These are phyloP conservation scores for Hydropsyche betteni DNA, from an alignment of 2,888 invertebrate species.

Conservation along the genomic window DNA sequence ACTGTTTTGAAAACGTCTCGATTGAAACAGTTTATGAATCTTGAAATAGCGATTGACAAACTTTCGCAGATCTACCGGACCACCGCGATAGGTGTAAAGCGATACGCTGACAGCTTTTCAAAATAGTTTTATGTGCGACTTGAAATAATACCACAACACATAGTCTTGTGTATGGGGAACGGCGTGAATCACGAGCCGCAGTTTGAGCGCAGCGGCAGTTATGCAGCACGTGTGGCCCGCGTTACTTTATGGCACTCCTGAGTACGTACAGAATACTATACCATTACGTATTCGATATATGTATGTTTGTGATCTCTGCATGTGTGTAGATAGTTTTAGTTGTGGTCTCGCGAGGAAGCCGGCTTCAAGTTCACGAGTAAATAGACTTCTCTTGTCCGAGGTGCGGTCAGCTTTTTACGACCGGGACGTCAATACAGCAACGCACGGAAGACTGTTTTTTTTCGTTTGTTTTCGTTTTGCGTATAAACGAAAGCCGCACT, in stretches of 20 bases:
- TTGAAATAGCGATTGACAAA: too few species aligned
- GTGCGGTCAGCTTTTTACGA: slow-evolving; percentile 1
- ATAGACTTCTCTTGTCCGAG: slow-evolving; percentile 3
- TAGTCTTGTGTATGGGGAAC: not conserved
- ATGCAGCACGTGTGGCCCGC: slow-evolving; percentile 27
- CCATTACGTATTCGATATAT: too few species aligned
- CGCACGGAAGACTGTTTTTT: too few species aligned
- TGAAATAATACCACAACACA: slow-evolving; percentile 36
- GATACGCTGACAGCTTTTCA: slow-evolving; percentile 47
- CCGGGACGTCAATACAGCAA: not conserved
- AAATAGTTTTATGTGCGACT: slow-evolving; percentile 47
- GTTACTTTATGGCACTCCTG: slow-evolving; percentile 23
- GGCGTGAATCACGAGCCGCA: slow-evolving; percentile 32
- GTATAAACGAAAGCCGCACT: too few species aligned
- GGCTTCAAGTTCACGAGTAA: slow-evolving; percentile 22
- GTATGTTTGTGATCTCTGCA: not conserved
- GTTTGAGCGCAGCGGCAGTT: slow-evolving; percentile 29
- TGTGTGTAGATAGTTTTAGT: too few species aligned
- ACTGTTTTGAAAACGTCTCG: too few species aligned
- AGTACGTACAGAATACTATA: too few species aligned
- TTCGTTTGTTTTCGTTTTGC: too few species aligned
- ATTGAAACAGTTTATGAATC: too few species aligned
- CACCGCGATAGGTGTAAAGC: slow-evolving; percentile 42
- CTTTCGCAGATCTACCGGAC: slow-evolving; percentile 20
- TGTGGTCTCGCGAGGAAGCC: slow-evolving; percentile 18